A percentile compares a stretch with the other conserved stretches of the same genome.
Evolutionary conservation across 2,888 invertebrate genomes (phyloP).

Genomic region (Drosophila diplacantha): DNA sequence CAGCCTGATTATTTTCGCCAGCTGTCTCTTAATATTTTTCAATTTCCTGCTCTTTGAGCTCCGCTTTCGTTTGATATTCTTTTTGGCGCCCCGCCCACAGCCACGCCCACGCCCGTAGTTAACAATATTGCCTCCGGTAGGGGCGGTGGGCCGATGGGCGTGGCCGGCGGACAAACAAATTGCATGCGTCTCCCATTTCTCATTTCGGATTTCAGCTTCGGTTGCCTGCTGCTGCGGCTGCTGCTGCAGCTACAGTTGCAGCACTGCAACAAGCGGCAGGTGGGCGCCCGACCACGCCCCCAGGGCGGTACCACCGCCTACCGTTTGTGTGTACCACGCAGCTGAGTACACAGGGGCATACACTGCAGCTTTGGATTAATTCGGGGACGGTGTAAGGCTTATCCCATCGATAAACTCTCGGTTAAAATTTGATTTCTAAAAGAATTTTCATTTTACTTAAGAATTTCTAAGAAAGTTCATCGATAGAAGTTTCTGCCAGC

Average conservation of each 20-base stretch:
- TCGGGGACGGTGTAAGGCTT: not conserved
- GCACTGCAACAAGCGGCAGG: constrained; percentile 40
- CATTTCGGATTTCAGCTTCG: constrained; percentile 4
- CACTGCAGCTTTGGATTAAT: not conserved
- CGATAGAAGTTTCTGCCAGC: too few species aligned
- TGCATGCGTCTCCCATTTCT: constrained; percentile 51
- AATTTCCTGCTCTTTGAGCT: constrained; percentile 68
- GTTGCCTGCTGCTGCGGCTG: constrained; percentile 3
- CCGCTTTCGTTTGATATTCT: constrained; percentile 51
- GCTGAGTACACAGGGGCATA: not conserved
- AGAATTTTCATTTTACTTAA: too few species aligned
- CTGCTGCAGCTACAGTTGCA: constrained; percentile 33
- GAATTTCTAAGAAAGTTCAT: too few species aligned
- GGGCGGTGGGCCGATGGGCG: constrained; percentile 31
- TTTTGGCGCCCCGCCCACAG: not conserved
- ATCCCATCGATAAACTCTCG: not conserved
- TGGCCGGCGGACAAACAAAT: constrained; percentile 53
- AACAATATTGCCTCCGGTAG: constrained; percentile 42
- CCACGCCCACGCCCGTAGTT: constrained; percentile 16
- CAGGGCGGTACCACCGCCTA: constrained; percentile 4
- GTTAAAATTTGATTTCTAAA: too few species aligned
- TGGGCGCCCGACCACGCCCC: constrained; percentile 26
- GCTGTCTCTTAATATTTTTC: constrained; percentile 31
- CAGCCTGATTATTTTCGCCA: not conserved
- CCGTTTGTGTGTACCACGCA: not conserved